Conservation (phyloP, 1,140 invertebrate genomes). For the Antheraea pernyi region DNA sequence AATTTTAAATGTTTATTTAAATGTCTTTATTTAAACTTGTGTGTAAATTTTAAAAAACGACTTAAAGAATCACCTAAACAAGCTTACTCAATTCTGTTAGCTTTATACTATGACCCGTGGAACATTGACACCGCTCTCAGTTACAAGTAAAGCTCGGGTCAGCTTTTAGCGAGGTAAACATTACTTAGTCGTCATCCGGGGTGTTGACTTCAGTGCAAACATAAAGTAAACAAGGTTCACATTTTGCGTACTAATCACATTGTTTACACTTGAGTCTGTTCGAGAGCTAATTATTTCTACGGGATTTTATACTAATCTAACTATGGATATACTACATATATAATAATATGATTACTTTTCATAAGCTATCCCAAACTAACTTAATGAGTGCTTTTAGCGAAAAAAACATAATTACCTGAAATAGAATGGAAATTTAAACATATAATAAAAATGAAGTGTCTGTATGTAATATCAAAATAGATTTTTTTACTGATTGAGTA, state of each 20-base stretch:
- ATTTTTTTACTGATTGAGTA: too few relatives aligned
- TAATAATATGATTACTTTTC: too few relatives aligned
- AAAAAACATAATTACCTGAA: too few relatives aligned
- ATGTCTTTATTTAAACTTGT: too few relatives aligned
- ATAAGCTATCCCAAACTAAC: too few relatives aligned
- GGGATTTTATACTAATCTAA: not conserved
- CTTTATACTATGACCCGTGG: not conserved
- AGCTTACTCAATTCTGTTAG: not conserved
- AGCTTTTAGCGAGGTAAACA: slow-evolving; percentile 66
- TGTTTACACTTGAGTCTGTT: not conserved
- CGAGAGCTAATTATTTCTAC: not conserved
- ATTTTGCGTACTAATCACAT: not conserved
- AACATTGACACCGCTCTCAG: slow-evolving; percentile 9
- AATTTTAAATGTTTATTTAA: too few relatives aligned
- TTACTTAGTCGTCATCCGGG: slow-evolving; percentile 62
- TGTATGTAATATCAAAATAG: too few relatives aligned
- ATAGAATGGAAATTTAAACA: too few relatives aligned
- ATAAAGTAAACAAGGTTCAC: slow-evolving; percentile 23
- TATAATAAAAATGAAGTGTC: too few relatives aligned
- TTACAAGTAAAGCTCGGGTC: slow-evolving; percentile 34
- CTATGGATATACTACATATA: too few relatives aligned
- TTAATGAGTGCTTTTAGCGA: too few relatives aligned
- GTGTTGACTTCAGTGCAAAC: slow-evolving; percentile 54
- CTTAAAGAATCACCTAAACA: not conserved
- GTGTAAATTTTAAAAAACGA: too few relatives aligned